A percentile compares a stretch with the other conserved stretches of the same genome.
phyloP scores from a whole-genome alignment of 2,113 vertebrate species.

The Colaptes auratus region DNA sequence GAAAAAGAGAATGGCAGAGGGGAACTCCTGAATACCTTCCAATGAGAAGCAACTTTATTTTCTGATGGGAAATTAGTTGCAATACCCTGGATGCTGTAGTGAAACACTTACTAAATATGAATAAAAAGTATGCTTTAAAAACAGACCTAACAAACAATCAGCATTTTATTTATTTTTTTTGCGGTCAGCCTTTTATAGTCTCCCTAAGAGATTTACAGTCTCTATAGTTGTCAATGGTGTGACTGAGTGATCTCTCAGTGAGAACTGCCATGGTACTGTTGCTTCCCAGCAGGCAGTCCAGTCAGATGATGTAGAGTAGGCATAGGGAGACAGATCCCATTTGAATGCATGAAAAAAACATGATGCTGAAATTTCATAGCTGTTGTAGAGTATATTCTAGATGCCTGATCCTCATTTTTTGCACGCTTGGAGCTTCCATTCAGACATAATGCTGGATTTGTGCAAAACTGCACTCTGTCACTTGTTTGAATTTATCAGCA shows the following conservation, averaged over 20 bases:
- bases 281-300: constrained; percentile 70
- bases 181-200: constrained; percentile 6
- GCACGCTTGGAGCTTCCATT: constrained; percentile 22
- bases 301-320: constrained; percentile 56
- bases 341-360: constrained; percentile 75
- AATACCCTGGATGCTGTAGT: background rate
- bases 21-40: background rate
- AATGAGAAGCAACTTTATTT: background rate
- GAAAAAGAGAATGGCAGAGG: background rate
- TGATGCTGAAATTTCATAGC: constrained; percentile 68
- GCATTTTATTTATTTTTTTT: background rate
- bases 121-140: background rate
- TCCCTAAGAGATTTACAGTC: constrained; percentile 42
- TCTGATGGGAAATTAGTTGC: background rate
- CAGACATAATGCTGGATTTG: constrained; percentile 35
- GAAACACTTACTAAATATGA: constrained; percentile 33
- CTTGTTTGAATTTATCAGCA: constrained; percentile 42
- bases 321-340: constrained; percentile 57
- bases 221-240: constrained; percentile 33
- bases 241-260: constrained; percentile 60
- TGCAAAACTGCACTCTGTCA: background rate
- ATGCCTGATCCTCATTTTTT: constrained; percentile 48
- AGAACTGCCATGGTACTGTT: constrained; percentile 43
- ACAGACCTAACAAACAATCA: constrained; percentile 43
- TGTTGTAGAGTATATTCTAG: constrained; percentile 52